A percentile compares a stretch with the other conserved stretches of the same genome.
Evolutionary conservation across 64 coral and sea anemone species (phyloP).

Genomic region (Montipora cactus): DNA sequence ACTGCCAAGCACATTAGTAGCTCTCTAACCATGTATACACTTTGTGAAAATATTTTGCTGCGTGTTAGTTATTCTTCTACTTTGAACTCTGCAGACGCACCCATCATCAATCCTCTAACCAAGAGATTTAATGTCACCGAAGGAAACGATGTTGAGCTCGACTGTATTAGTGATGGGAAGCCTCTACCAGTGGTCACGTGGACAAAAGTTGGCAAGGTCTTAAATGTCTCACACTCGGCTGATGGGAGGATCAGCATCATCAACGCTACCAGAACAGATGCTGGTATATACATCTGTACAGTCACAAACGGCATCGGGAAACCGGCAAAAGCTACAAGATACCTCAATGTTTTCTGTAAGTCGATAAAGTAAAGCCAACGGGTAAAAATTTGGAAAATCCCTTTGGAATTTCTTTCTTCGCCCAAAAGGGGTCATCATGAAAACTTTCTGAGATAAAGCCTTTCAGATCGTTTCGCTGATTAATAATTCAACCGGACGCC

Average conservation of each 20-base stretch:
- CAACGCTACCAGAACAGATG: background rate
- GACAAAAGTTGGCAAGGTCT: background rate
- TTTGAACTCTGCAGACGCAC: background rate
- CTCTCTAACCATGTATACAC: no score
- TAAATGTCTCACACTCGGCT: background rate
- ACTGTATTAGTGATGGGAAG: background rate
- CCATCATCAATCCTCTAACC: background rate
- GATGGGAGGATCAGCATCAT: background rate
- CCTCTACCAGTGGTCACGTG: background rate
- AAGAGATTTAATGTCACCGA: background rate
- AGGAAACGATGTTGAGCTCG: background rate
- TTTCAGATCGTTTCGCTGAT: no score
- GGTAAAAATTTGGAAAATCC: no score
- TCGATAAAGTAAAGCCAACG: background rate
- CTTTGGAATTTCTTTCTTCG: no score
- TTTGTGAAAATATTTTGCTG: no score
- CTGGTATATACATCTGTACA: background rate
- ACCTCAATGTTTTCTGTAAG: constrained; percentile 8
- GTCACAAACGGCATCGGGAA: background rate
- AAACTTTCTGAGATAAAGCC: no score
- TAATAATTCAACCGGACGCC: no score
- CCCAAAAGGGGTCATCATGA: no score
- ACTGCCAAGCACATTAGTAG: no score
- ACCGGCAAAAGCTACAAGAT: background rate
- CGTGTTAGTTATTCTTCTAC: no score